A percentile compares a stretch with the other conserved stretches of the same genome.
Evolutionary conservation across 2,888 invertebrate species (phyloP).

Genomic region (Apodemia zela): DNA sequence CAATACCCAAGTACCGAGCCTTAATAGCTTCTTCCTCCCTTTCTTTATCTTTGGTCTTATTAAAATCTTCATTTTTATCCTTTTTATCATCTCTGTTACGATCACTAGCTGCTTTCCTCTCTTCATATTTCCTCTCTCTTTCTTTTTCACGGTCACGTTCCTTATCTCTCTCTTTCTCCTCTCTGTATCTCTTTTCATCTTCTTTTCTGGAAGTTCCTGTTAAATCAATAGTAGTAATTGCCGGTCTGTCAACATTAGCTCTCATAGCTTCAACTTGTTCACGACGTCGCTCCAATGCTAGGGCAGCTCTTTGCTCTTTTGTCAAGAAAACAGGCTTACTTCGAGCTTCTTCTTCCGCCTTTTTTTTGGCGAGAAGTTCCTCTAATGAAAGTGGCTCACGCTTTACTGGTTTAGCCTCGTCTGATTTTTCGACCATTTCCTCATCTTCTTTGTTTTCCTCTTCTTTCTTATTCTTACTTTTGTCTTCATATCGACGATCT

Average conservation of each 20-base stretch:
- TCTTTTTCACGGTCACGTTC: constrained; percentile 76
- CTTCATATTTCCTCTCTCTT: constrained; percentile 73
- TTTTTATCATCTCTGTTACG: constrained; percentile 67
- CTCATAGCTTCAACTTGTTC: constrained; percentile 92
- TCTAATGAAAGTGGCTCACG: constrained; percentile 96
- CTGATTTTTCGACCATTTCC: constrained; percentile 54
- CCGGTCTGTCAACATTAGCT: constrained; percentile 80
- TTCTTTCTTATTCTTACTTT: constrained; percentile 53
- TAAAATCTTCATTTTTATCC: constrained; percentile 74
- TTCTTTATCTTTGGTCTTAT: constrained; percentile 90
- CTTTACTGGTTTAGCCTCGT: constrained; percentile 61
- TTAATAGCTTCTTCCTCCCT: constrained; percentile 97
- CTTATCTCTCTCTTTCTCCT: constrained; percentile 77
- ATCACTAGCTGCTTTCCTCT: constrained; percentile 71
- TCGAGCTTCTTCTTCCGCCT: constrained; percentile 95
- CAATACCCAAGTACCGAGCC: constrained; percentile 95
- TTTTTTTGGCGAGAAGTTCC: constrained; percentile 96
- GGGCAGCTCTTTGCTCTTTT: constrained; percentile 95
- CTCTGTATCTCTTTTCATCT: constrained; percentile 61
- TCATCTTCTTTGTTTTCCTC: constrained; percentile 66
- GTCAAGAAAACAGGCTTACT: constrained; percentile 98
- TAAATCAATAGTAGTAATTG: constrained; percentile 66
- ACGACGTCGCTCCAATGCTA: constrained; percentile 93
- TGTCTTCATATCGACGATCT: constrained; percentile 61
- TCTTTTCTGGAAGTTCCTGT: constrained; percentile 75